Percentiles rank a stretch among this genome's conserved stretches.
Evolutionary conservation across 2,113 vertebrate species (phyloP).

Genomic region (Formicarius rufipectus): DNA sequence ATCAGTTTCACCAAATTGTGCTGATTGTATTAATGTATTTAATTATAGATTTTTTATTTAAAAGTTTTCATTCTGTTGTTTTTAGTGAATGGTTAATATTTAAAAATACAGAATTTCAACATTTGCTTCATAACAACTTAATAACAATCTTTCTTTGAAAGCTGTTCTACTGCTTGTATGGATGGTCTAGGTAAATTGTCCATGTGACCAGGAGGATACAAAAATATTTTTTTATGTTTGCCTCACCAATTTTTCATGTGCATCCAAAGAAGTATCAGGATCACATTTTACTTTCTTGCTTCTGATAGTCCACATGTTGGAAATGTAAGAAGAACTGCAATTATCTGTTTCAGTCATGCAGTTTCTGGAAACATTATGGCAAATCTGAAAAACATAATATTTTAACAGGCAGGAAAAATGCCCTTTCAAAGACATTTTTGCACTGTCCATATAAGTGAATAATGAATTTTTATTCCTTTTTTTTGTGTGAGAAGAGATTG

Average conservation of each 20-base stretch:
- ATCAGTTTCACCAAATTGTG: background rate
- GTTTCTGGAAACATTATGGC: background rate
- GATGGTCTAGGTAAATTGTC: background rate
- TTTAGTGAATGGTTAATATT: background rate
- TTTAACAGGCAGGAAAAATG: background rate
- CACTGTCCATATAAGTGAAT: background rate
- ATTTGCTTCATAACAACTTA: slow-evolving; percentile 1
- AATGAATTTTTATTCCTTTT: background rate
- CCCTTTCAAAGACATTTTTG: background rate
- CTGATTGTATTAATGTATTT: background rate
- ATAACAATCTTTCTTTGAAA: slow-evolving; percentile 3
- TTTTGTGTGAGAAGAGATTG: background rate
- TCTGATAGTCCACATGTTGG: background rate
- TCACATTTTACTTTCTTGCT: background rate
- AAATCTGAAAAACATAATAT: background rate
- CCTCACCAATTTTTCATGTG: background rate
- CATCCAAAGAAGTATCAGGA: background rate
- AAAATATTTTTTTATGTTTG: background rate
- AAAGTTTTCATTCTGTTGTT: background rate
- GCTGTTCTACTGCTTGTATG: background rate
- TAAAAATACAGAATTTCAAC: background rate
- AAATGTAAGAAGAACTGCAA: background rate
- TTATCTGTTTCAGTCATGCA: background rate
- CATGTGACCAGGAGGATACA: background rate
- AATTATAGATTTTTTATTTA: background rate